Base-by-base conservation (phyloP, 2,888 invertebrate species). In the Eugnorisma glareosa region DNA sequence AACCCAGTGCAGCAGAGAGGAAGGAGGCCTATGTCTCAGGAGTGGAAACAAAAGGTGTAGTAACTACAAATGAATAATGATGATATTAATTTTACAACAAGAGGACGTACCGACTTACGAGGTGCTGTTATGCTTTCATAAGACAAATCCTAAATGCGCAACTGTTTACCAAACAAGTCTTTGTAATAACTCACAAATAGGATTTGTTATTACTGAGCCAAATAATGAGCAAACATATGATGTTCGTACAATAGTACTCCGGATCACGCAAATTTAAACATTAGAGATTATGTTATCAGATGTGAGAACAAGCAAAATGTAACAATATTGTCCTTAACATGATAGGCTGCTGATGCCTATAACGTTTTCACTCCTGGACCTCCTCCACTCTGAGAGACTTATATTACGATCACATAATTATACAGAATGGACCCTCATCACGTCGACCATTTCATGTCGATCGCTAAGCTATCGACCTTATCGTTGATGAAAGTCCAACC, bases 131-230 rank as follows among this genome's bases (percentile, higher is more conserved):
- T 68, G 57, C 3, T 80, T 40, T 18, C 6, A 57, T 28, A 64
- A 51, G 35, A 64, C 48, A 74, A 43, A 61, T 57, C 43, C 15
- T 37, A 40, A 43, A 64, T 35, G 15, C 11, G 13, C 54, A 35
- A 67, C 15, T 76, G 82, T 76, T 81, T 75, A 24, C 35, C n/a
- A 81, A 80, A 80, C 69, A 81, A 43, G 21, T 31, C 35, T 66
- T 66, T 69, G 74, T 68, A 35, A 24, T 5, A 35, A 63, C 15
- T 28, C 10, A 54, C 35, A 54, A 35, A 35, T 57, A 57, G 15
- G 37, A 57, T 48, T 18, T 67, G 73, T 80, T 18, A 18, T 5
- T 18, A 43, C 5, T 31, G 5, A 8, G 10, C 28, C 15, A 40
- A 63, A 10, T 43, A 77, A n/a, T 18, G 15, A 2, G 15, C 54